These are phyloP conservation scores for Dusona sp. DNA, from an alignment of 2,888 invertebrate species.

Conservation along the genomic window DNA sequence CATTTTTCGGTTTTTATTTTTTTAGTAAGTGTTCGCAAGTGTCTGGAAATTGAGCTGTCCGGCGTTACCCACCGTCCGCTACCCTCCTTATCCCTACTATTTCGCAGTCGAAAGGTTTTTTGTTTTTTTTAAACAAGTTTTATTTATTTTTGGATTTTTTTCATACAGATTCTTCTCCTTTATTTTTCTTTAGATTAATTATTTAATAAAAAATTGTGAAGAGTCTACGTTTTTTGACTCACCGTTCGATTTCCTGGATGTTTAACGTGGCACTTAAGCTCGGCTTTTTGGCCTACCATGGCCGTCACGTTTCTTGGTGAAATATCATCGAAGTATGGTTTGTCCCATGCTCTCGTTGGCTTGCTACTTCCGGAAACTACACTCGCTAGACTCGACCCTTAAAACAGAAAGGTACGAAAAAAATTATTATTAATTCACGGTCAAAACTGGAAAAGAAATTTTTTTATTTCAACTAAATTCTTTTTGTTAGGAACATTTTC, in stretches of 20 bases:
- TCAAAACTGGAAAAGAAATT: not conserved
- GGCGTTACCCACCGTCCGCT: no score
- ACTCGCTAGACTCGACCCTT: constrained; percentile 82
- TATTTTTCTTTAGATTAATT: not conserved
- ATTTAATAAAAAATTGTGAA: not conserved
- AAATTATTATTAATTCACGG: not conserved
- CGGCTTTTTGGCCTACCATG: constrained; percentile 92
- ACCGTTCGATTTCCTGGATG: constrained; percentile 95
- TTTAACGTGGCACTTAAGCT: constrained; percentile 93
- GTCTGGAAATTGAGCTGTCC: no score
- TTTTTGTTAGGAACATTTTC: not conserved
- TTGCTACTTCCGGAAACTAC: constrained; percentile 81
- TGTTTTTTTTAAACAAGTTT: no score
- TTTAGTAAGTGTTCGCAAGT: no score
- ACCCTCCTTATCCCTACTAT: no score
- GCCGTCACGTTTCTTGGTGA: constrained; percentile 93
- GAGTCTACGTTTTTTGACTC: constrained; percentile 81
- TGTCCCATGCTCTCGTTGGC: constrained; percentile 85
- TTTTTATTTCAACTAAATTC: not conserved
- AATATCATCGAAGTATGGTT: constrained; percentile 94
- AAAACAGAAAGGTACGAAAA: constrained; percentile 69
- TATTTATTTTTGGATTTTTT: no score
- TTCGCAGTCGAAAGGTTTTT: no score
- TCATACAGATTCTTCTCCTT: no score
- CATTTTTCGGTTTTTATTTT: no score